A percentile compares a stretch with the other conserved stretches of the same genome.
phyloP scores from a whole-genome alignment of 2,113 vertebrate genomes.

The Asarcornis scutulata region DNA sequence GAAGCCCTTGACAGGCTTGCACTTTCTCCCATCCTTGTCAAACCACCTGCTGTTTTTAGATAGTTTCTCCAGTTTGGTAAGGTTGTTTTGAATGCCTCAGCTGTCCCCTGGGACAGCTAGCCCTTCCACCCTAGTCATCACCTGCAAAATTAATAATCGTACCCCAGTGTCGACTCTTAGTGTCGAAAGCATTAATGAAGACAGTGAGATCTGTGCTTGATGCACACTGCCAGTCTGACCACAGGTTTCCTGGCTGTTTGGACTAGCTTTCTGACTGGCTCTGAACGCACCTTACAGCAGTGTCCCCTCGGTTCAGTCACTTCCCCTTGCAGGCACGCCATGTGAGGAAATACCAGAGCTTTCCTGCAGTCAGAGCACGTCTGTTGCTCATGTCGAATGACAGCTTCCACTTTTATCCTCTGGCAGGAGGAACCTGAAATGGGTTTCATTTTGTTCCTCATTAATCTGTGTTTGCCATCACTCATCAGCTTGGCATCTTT shows the following conservation, averaged over 20 bases:
- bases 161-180: neutral
- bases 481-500: neutral
- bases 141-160: neutral
- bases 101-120: neutral
- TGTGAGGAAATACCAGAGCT: neutral
- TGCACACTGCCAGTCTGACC: neutral
- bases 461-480: neutral
- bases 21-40: neutral
- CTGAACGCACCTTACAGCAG: neutral
- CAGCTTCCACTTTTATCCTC: neutral
- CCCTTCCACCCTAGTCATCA: neutral
- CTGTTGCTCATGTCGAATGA: neutral
- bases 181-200: neutral
- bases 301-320: neutral
- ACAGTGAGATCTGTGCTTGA: neutral
- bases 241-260: neutral
- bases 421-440: neutral
- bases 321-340: neutral
- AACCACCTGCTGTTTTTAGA: neutral
- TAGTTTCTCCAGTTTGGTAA: neutral
- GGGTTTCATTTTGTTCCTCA: neutral
- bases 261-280: neutral
- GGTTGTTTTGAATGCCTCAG: neutral
- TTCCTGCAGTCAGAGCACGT: neutral
- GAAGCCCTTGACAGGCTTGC: neutral